phyloP scores from a whole-genome alignment of 2,888 invertebrate genomes.

The Drosophila testacea region DNA sequence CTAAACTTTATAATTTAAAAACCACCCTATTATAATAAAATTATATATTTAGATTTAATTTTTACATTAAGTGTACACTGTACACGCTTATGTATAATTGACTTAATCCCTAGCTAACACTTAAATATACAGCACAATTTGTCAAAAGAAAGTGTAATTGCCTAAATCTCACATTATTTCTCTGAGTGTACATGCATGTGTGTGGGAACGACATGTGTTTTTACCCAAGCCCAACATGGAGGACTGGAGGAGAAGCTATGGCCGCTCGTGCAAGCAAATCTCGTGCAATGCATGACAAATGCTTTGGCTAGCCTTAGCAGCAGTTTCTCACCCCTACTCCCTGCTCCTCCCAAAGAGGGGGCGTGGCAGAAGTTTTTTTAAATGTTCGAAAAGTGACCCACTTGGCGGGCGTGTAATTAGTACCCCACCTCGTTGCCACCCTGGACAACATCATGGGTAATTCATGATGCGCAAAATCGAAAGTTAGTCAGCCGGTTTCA shows the following conservation, averaged over 20 bases:
- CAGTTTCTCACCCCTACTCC: not conserved
- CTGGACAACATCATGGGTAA: constrained; percentile 43
- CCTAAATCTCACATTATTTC: not conserved
- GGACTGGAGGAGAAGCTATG: constrained; percentile 53
- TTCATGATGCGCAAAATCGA: constrained; percentile 72
- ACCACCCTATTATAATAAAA: no score
- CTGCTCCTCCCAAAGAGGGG: not conserved
- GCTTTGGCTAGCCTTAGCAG: constrained; percentile 22
- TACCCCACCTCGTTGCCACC: constrained; percentile 26
- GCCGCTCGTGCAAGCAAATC: constrained; percentile 63
- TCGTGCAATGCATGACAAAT: constrained; percentile 74
- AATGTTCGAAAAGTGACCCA: constrained; percentile 56
- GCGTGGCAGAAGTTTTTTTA: constrained; percentile 30
- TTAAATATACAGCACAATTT: no score
- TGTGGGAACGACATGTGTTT: constrained; percentile 70
- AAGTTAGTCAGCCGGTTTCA: constrained; percentile 61
- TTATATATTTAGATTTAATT: no score
- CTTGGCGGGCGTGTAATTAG: constrained; percentile 68
- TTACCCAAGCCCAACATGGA: constrained; percentile 31
- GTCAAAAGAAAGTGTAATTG: no score
- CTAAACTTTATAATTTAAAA: no score
- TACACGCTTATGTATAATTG: no score
- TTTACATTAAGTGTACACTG: no score
- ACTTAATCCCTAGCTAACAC: no score
- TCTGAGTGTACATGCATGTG: constrained; percentile 20